Conservation (phyloP, 2,888 invertebrate species). For the Acrocera orbiculus region DNA sequence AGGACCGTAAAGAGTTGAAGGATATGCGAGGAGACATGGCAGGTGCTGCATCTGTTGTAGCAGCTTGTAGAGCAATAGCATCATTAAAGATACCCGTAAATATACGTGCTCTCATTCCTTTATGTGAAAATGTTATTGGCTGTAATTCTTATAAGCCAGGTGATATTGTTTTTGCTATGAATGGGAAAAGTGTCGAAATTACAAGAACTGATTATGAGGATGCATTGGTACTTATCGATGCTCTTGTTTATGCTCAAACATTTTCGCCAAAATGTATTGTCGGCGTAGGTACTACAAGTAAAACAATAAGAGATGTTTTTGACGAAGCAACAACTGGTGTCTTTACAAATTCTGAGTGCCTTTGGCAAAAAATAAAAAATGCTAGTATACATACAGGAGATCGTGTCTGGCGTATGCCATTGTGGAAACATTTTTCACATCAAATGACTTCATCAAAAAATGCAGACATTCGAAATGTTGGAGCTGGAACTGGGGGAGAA, state of each 20-base stretch:
- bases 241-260: conserved; percentile 54
- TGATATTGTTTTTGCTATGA: conserved; percentile 54
- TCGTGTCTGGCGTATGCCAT: conserved; percentile 63
- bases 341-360: conserved; percentile 49
- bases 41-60: conserved; percentile 61
- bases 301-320: conserved; percentile 41
- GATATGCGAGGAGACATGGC: conserved; percentile 70
- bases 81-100: conserved; percentile 51
- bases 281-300: conserved; percentile 61
- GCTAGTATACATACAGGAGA: conserved; percentile 59
- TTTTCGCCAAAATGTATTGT: conserved; percentile 53
- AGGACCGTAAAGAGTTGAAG: conserved; percentile 38
- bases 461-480: conserved; percentile 36
- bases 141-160: conserved; percentile 59
- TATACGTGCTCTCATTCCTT: conserved; percentile 52
- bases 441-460: conserved; percentile 34
- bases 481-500: conserved; percentile 16
- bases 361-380: conserved; percentile 48
- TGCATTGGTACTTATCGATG: conserved; percentile 55
- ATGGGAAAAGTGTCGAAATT: conserved; percentile 54
- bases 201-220: conserved; percentile 63
- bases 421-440: conserved; percentile 56
- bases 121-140: conserved; percentile 64
- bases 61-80: conserved; percentile 50
- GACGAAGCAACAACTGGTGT: conserved; percentile 52